A percentile compares a stretch with the other conserved stretches of the same genome.
These are phyloP conservation scores for Steatocranus sp. DNA, from an alignment of 2,797 vertebrate genomes.

Conservation along the genomic window DNA sequence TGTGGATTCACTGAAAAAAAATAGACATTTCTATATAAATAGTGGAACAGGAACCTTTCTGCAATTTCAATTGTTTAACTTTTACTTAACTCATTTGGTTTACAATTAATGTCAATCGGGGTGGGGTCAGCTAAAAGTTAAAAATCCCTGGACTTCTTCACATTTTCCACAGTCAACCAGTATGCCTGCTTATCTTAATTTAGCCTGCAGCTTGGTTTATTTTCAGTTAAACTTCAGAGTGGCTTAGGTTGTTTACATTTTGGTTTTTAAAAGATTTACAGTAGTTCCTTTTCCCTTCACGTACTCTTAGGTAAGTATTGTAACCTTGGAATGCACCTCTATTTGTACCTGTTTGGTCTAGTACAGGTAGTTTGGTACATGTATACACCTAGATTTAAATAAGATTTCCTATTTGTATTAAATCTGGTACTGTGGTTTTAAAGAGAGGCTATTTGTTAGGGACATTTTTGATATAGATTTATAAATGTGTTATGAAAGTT, in stretches of 20 bases:
- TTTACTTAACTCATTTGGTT: background rate
- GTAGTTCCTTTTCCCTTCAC: background rate
- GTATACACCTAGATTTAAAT: background rate
- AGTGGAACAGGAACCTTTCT: background rate
- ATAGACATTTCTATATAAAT: background rate
- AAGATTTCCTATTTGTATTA: background rate
- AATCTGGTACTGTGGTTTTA: background rate
- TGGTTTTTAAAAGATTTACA: background rate
- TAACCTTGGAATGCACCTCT: background rate
- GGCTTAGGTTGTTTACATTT: background rate
- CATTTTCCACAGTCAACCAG: background rate
- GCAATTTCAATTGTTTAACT: background rate
- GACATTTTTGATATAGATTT: background rate
- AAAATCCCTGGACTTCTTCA: background rate
- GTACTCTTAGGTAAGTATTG: background rate
- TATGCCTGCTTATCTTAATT: background rate
- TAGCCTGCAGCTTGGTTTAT: background rate
- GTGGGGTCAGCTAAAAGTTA: background rate
- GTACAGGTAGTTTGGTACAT: background rate
- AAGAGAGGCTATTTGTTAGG: background rate
- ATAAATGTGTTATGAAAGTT: background rate
- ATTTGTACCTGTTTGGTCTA: background rate
- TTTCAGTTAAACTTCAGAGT: background rate
- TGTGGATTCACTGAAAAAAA: background rate
- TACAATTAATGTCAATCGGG: background rate